phyloP scores from a whole-genome alignment of 2,113 vertebrate genomes.

The Piprites chloris region DNA sequence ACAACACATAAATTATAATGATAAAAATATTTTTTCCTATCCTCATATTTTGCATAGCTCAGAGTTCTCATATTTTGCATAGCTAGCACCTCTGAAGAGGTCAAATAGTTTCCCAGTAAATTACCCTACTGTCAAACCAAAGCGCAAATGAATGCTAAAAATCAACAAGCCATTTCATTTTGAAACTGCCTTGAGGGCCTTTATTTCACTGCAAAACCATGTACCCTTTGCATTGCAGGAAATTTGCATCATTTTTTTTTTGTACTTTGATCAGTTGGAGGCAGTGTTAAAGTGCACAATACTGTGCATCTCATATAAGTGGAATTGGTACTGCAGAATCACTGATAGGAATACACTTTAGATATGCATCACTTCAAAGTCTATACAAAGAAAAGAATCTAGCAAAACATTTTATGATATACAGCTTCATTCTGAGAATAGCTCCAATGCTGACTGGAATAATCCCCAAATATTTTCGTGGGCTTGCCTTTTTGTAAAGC shows the following conservation, averaged over 20 bases:
- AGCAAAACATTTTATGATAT: not conserved
- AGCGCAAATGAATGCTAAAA: not conserved
- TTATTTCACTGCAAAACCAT: not conserved
- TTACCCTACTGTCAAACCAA: not conserved
- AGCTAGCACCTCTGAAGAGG: not conserved
- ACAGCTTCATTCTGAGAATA: not conserved
- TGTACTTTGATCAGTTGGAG: not conserved
- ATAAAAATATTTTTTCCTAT: not conserved
- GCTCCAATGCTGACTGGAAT: not conserved
- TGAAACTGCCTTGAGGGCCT: not conserved
- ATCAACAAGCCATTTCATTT: not conserved
- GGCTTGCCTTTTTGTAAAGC: not conserved
- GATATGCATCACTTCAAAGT: not conserved
- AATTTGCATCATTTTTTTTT: not conserved
- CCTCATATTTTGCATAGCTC: not conserved
- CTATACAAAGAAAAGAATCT: not conserved
- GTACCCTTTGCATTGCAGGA: not conserved
- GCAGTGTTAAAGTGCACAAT: not conserved
- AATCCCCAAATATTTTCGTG: not conserved
- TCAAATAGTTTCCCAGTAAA: not conserved
- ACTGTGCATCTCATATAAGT: not conserved
- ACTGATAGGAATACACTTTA: not conserved
- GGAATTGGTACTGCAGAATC: fast-evolving
- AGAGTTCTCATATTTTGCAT: not conserved
- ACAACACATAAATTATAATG: not conserved